A percentile compares a stretch with the other conserved stretches of the same genome.
Evolutionary conservation across 2,888 invertebrate species (phyloP).

Genomic region (Siphonodentalium dalli): DNA sequence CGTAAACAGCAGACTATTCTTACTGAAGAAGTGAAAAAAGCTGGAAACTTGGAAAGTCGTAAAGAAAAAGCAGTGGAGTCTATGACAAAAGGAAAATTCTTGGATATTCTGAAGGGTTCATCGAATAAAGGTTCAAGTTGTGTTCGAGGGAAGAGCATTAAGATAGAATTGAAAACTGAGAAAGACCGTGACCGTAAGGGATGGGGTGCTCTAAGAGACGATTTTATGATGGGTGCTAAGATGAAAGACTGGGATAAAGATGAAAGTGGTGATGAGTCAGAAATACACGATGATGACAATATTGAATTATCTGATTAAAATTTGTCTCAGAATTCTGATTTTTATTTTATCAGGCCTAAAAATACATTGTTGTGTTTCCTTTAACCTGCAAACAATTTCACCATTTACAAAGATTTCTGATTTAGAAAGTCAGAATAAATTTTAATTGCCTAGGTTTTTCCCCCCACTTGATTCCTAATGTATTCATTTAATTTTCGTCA

Average conservation of each 20-base stretch:
- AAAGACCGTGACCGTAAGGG: conserved; percentile 40
- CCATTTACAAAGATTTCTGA: too few species aligned
- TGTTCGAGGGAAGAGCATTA: not conserved
- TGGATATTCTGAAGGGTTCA: conserved; percentile 61
- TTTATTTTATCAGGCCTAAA: too few species aligned
- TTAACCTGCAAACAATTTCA: too few species aligned
- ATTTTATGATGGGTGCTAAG: conserved; percentile 82
- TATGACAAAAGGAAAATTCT: conserved; percentile 62
- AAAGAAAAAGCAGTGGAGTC: conserved; percentile 77
- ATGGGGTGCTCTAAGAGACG: conserved; percentile 75
- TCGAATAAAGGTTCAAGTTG: not conserved
- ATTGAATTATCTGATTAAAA: too few species aligned
- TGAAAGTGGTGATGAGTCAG: conserved; percentile 24
- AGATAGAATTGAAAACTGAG: conserved; percentile 25
- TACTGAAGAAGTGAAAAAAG: conserved; percentile 73
- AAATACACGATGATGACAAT: conserved; percentile 5
- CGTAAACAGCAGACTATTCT: conserved; percentile 83
- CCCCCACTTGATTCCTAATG: too few species aligned
- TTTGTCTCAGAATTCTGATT: too few species aligned
- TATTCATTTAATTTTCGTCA: too few species aligned
- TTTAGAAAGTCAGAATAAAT: too few species aligned
- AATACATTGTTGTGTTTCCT: too few species aligned
- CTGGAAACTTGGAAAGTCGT: conserved; percentile 75
- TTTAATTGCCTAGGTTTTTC: too few species aligned
- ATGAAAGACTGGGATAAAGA: conserved; percentile 81